Conservation (phyloP, 1,140 invertebrate species). For the Drosophila bipectinata region DNA sequence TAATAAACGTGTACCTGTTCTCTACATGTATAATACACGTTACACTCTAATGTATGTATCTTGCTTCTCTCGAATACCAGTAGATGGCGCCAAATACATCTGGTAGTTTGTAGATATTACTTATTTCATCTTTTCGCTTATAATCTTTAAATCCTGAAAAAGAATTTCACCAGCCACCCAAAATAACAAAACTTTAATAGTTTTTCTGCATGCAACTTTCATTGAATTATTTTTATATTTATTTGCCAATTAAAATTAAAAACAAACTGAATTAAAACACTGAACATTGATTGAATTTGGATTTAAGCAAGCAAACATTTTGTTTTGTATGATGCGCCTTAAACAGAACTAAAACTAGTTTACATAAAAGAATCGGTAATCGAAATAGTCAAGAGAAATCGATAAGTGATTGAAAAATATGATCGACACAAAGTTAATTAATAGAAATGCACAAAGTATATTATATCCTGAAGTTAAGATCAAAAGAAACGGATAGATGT, state of each 20-base stretch:
- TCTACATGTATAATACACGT: background rate
- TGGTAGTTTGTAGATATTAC: background rate
- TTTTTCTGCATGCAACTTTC: constrained; percentile 55
- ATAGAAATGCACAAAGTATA: constrained; percentile 52
- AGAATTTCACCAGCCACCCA: background rate
- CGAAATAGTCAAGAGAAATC: constrained; percentile 25
- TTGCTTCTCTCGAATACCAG: background rate
- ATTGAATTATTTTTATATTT: constrained; percentile 65
- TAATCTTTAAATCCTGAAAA: background rate
- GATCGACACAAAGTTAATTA: constrained; percentile 39
- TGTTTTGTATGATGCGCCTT: constrained; percentile 46
- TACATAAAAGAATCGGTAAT: constrained; percentile 38
- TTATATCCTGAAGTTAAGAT: constrained; percentile 33
- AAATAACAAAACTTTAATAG: background rate
- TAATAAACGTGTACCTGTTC: too few species aligned
- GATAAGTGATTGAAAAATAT: constrained; percentile 16
- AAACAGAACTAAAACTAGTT: constrained; percentile 53
- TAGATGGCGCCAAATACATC: background rate
- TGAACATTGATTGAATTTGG: constrained; percentile 52
- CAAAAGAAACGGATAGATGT: constrained; percentile 34
- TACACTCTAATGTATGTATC: background rate
- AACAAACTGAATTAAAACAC: constrained; percentile 56
- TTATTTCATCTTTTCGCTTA: background rate
- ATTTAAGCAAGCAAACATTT: constrained; percentile 43
- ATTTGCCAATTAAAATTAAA: constrained; percentile 53